Percentiles rank a stretch among this genome's conserved stretches.
These are phyloP conservation scores for Ceratina japonica DNA, from an alignment of 1,140 invertebrate species.

Conservation along the genomic window DNA sequence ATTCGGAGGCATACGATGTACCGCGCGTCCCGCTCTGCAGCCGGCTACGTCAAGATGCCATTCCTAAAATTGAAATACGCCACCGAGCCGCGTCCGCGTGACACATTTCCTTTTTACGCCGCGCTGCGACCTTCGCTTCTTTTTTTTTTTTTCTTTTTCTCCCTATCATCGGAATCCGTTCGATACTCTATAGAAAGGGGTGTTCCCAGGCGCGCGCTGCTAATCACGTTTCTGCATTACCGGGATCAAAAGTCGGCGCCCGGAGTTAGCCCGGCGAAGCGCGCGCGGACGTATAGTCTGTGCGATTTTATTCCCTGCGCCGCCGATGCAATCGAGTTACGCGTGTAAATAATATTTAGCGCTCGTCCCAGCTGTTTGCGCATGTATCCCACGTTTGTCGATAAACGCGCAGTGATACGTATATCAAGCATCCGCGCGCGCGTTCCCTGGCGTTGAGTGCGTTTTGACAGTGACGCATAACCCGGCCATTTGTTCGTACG, in stretches of 20 bases:
- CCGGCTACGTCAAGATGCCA: not conserved
- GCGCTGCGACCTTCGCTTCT: too few species aligned
- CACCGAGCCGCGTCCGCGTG: too few species aligned
- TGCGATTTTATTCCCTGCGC: not conserved
- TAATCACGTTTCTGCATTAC: too few species aligned
- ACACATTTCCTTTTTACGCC: too few species aligned
- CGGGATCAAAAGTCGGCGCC: too few species aligned
- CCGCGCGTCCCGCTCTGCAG: not conserved
- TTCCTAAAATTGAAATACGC: not conserved
- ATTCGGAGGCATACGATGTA: not conserved
- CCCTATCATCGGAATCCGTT: too few species aligned
- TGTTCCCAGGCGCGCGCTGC: too few species aligned
- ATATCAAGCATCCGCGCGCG: not conserved
- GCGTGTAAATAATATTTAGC: conserved; percentile 6
- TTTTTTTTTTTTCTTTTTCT: too few species aligned
- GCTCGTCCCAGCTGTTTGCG: not conserved
- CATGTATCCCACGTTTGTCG: conserved; percentile 14
- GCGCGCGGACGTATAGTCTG: too few species aligned
- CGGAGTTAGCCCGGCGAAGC: too few species aligned
- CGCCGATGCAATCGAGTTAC: not conserved
- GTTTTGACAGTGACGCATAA: conserved; percentile 48
- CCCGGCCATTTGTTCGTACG: conserved; percentile 11
- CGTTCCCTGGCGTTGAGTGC: conserved; percentile 24
- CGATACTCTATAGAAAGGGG: too few species aligned
- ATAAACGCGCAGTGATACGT: too few species aligned